Evolutionary conservation across 2,888 invertebrate species (phyloP).

Genomic region (Hydroisotoma schaefferi): DNA sequence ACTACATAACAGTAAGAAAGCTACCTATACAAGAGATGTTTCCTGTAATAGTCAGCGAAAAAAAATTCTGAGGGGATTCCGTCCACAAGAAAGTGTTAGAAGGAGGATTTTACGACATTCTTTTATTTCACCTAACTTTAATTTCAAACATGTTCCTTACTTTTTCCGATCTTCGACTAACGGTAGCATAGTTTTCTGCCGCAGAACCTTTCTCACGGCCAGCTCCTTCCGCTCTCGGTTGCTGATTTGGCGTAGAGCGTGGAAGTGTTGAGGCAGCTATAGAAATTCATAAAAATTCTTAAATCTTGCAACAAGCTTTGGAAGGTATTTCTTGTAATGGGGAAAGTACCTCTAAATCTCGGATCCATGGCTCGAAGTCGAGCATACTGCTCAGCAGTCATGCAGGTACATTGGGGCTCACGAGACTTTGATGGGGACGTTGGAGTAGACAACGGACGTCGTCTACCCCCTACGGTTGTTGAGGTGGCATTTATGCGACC

Average conservation of each 20-base stretch:
- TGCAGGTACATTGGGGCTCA: slow-evolving; percentile 90
- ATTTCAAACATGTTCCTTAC: slow-evolving; percentile 24
- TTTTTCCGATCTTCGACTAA: slow-evolving; percentile 46
- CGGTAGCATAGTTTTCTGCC: slow-evolving; percentile 37
- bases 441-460: slow-evolving; percentile 88
- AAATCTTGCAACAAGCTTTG: background rate
- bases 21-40: too few species aligned
- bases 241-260: slow-evolving; percentile 43
- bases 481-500: slow-evolving; percentile 63
- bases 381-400: slow-evolving; percentile 88
- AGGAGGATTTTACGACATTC: background rate
- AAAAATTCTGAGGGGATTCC: background rate
- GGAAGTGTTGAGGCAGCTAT: slow-evolving; percentile 48
- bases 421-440: slow-evolving; percentile 80
- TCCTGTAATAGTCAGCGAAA: too few species aligned
- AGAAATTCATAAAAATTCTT: slow-evolving; percentile 2
- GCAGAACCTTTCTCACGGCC: slow-evolving; percentile 33
- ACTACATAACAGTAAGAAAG: too few species aligned
- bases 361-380: slow-evolving; percentile 79
- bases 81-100: background rate
- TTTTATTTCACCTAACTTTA: background rate
- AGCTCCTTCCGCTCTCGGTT: slow-evolving; percentile 33
- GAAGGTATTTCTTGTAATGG: background rate
- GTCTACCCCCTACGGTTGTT: slow-evolving; percentile 49
- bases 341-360: slow-evolving; percentile 62